A percentile compares a stretch with the other conserved stretches of the same genome.
These are phyloP conservation scores for Mesitornis unicolor DNA, from an alignment of 2,113 vertebrate genomes.

Conservation along the genomic window DNA sequence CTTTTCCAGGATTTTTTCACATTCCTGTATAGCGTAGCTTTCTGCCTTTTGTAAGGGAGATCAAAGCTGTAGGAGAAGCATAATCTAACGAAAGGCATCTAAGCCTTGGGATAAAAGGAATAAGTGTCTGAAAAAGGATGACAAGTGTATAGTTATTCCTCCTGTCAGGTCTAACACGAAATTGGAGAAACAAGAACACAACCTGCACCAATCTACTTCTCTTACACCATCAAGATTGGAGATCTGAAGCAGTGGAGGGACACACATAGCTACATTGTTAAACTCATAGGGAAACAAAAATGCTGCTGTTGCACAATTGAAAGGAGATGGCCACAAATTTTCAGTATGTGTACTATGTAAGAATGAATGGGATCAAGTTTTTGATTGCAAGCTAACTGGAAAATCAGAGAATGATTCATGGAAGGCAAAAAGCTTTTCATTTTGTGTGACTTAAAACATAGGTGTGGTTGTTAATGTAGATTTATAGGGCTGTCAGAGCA, in stretches of 20 bases:
- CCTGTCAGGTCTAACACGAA: slow-evolving; percentile 10
- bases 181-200: background rate
- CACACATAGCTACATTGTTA: background rate
- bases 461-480: background rate
- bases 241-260: background rate
- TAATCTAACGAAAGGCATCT: slow-evolving; percentile 7
- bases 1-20: slow-evolving; percentile 6
- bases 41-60: slow-evolving; percentile 58
- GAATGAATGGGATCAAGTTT: background rate
- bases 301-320: background rate
- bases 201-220: background rate
- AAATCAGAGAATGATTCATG: background rate
- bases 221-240: background rate
- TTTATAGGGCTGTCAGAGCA: background rate
- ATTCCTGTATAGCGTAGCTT: background rate
- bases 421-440: background rate
- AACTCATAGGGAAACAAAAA: background rate
- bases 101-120: slow-evolving; percentile 15
- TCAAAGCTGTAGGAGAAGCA: slow-evolving; percentile 60
- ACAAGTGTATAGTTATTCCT: background rate
- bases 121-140: background rate
- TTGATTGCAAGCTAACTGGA: background rate
- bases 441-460: background rate
- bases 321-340: background rate
- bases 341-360: background rate